phyloP scores from a whole-genome alignment of 2,888 invertebrate species.

The Agapetus fuscipes region DNA sequence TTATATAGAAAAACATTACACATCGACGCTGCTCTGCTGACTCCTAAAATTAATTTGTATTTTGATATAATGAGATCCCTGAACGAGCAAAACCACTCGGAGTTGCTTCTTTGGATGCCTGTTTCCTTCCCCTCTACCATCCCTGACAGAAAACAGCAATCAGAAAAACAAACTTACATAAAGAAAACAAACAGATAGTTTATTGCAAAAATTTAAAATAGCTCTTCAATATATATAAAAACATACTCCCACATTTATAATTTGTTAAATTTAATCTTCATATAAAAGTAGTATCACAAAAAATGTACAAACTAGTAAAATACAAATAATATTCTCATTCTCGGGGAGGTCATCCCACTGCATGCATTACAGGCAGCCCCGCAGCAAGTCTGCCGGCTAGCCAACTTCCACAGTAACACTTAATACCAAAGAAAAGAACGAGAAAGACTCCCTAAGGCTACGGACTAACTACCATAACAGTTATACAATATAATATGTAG shows the following conservation, averaged over 20 bases:
- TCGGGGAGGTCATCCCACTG: too few relatives aligned
- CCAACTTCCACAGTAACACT: too few relatives aligned
- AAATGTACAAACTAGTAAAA: slow-evolving; percentile 48
- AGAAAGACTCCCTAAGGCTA: slow-evolving; percentile 8
- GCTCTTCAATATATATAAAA: slow-evolving; percentile 6
- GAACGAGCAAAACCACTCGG: slow-evolving; percentile 1
- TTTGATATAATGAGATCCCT: slow-evolving; percentile 16
- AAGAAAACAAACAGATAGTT: slow-evolving; percentile 3
- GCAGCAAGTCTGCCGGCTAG: not conserved
- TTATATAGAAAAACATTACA: slow-evolving; percentile 14
- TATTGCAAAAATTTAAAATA: slow-evolving; percentile 30
- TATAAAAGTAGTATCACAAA: slow-evolving; percentile 52
- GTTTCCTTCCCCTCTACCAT: not conserved
- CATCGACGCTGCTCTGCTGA: slow-evolving; percentile 3
- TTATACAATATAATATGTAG: slow-evolving; percentile 15
- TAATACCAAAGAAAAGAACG: slow-evolving; percentile 11
- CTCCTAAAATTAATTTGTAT: slow-evolving; percentile 18
- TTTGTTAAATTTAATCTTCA: slow-evolving; percentile 44
- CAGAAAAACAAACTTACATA: slow-evolving; percentile 5
- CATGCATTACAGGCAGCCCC: too few relatives aligned
- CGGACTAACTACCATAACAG: slow-evolving; percentile 14
- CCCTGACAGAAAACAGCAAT: slow-evolving; percentile 3
- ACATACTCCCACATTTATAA: not conserved
- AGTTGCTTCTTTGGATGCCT: slow-evolving; percentile 9
- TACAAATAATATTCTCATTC: slow-evolving; percentile 13